phyloP scores from a whole-genome alignment of 2,888 invertebrate species.

The Drosophila cognata region DNA sequence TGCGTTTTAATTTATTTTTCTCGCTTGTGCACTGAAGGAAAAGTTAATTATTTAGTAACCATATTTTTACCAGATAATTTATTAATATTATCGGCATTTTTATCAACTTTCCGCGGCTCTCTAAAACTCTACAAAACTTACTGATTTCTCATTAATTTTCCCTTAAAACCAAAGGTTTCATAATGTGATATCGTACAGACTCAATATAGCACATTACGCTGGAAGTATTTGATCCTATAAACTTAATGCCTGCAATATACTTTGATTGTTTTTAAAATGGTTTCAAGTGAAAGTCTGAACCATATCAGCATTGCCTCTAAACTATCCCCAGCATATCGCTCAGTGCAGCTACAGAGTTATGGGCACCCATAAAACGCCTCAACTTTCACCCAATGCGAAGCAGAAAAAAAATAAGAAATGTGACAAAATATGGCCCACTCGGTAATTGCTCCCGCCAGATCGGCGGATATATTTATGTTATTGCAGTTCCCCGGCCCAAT shows the following conservation, averaged over 20 bases:
- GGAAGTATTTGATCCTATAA: background rate
- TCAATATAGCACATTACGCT: too few relatives aligned
- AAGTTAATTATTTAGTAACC: background rate
- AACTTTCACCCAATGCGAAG: constrained; percentile 64
- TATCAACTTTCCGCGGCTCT: too few relatives aligned
- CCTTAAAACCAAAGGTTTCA: background rate
- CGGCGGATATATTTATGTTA: constrained; percentile 78
- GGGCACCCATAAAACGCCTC: constrained; percentile 67
- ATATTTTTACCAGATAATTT: background rate
- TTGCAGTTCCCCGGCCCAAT: constrained; percentile 53
- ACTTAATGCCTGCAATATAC: background rate
- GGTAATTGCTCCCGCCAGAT: constrained; percentile 79
- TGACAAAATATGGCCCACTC: constrained; percentile 82
- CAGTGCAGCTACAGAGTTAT: constrained; percentile 47
- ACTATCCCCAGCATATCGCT: background rate
- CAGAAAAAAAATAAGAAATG: constrained; percentile 44
- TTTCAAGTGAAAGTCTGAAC: background rate
- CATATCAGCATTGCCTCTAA: background rate
- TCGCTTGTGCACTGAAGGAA: background rate
- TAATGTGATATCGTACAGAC: background rate
- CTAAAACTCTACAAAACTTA: background rate
- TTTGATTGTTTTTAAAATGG: constrained; percentile 1
- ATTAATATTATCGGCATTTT: too few relatives aligned
- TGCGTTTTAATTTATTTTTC: background rate
- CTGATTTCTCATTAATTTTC: background rate